Base-by-base conservation (phyloP, 2,888 invertebrate species). In the Thymelicus acteon region DNA sequence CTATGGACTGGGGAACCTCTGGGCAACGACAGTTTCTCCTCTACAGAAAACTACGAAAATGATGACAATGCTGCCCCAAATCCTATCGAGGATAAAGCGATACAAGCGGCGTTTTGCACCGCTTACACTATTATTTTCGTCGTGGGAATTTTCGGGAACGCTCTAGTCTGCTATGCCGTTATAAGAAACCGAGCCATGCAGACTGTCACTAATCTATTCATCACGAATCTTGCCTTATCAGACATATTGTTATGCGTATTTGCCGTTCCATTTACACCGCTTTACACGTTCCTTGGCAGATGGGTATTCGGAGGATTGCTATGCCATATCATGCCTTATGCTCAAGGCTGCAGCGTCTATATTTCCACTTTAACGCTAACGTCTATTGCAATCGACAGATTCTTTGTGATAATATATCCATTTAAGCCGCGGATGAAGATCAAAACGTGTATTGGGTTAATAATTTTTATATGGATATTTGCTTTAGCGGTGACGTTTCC, bases 371-470 rank as follows among this genome's bases (percentile, higher is more conserved):
- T 98, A 71, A 98, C 98, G 0, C 94, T 98, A 31, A 98, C 97
- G n/a, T 97, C 98, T 40, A 98, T 98, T 79, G 98, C 98, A 6
- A 96, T 98, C 75, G 98, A 98, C 88, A 95, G 98, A 74, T 98
- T 97, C 88, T 96, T 98, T 82, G 98, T 98, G 70, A 98, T 98
- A 78, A 96, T 98, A 73, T 97, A 97, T 82, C 98, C 98, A 0
- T 97, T 97, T 88, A 95, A 96, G 81, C 97, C 97, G 2, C 94
- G 97, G 67, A 97, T 97, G 97, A 96, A 96, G 87, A 94, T 96
- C 72, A 94, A 95, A 75, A 96, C 96, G 2, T 98, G 97, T 85
- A 92, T 97, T 66, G 89, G 94, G 52, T 95, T 98, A 77, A 97
- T 98, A 72, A 89, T 96, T 64, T 94, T 95, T 73, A 97, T 98